Evolutionary conservation across 2,113 vertebrate species (phyloP), one percentile per base, ranked within the genome.

Genomic region (Daphoenositta chrysoptera): DNA sequence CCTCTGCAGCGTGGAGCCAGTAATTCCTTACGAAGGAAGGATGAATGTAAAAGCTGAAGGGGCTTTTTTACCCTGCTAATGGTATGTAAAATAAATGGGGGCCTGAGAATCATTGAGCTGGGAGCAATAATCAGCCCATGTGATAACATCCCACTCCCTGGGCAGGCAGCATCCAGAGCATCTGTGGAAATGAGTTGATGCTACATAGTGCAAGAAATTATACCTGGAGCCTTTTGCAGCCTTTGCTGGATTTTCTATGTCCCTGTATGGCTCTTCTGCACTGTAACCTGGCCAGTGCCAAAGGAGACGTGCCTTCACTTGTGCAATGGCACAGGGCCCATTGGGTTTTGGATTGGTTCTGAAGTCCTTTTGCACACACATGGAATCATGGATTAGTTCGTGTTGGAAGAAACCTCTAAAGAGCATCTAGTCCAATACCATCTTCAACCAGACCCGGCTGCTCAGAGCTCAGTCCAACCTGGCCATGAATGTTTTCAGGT

Each of bases 241-340:
- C 16, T 56, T 69, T 44, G 19, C 40, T 76, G 40, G 22, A 31
- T 53, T 69, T 57, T 40, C n/a, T 33, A 0, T 17, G 19, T 73
- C 54, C 42, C 28, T 7, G 0, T 5, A 0, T 16, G 65, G 19
- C 27, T 63, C 21, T 30, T 35, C 10, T 7, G 19, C 11, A 0
- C 81, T 0, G 1, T 28, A 24, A 42, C 5, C 8, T 51, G 37
- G 9, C 15, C 5, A 5, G 28, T 28, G 57, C 30, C 27, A 18
- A 14, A 33, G 57, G 20, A 73, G 37, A 24, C 0, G 1, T 45
- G 28, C 16, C 58, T 44, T 35, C 54, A 2, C 21, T 47, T 22
- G 37, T 40, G 22, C 31, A 14, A 1, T 20, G 37, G 11, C 5
- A 2, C 11, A 10, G 45, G 31, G 8, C 44, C 37, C 14, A 0